Evolutionary conservation across 2,888 invertebrate species (phyloP), one percentile per base, ranked within the genome.

Genomic region (Trichacis sp.): DNA sequence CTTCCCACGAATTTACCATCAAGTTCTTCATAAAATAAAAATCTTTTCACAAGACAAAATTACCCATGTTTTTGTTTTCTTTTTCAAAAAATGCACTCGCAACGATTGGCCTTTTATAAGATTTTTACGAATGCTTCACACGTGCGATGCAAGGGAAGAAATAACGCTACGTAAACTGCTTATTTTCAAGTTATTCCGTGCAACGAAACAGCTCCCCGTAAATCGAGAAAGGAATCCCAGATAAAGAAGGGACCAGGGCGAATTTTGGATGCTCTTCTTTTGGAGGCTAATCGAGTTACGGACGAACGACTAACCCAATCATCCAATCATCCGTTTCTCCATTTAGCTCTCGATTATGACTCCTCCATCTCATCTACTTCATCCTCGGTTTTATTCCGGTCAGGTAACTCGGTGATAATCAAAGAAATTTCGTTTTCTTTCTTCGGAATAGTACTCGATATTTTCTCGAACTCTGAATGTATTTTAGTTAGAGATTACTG

Each of bases 271-370:
- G 76, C 76, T 76, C 77, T 24, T 24, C 77, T 80, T 79, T 75
- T 73, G 69, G 65, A 73, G 73, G 70, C 46, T 78, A 82, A 81
- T 78, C 70, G 76, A 80, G 78, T 81, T 81, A 77, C 72, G 75
- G 66, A 66, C 73, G 76, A 75, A 72, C 73, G 70, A 73, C 75
- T 81, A 79, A 81, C 75, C 75, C 74, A 78, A 79, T 80, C 77
- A 78, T 74, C 78, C 78, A 76, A 77, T 78, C 78, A 74, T 73
- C 72, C 71, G 59, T 58, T 72, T 60, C 38, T 59, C 60, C 68
- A 19, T 63, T 62, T 45, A 48, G 33, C 48, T 61, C 56, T 52
- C 61, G 58, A 64, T 67, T 64, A 66, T 55, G 62, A 62, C 55
- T 38, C 17, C 50, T 38, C 52, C 38, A 36, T 46, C 43, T 42